Evolutionary conservation across 2,797 vertebrate genomes (phyloP).

Genomic region (Neopelma chrysocephalum): DNA sequence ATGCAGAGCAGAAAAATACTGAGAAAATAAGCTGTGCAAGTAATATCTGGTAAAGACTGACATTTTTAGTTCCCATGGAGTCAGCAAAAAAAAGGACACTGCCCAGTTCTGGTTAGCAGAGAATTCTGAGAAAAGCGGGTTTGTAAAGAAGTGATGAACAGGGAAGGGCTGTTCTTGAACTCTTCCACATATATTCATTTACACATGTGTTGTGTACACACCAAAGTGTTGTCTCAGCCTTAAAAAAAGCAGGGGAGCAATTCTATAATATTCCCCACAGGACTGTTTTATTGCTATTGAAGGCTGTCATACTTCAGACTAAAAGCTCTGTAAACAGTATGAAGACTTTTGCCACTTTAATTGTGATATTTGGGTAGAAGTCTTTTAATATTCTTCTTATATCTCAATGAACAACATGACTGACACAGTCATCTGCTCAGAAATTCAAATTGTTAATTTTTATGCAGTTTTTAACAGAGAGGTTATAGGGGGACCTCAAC

Average conservation of each 20-base stretch:
- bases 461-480: not conserved
- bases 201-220: fast-evolving
- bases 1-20: not conserved
- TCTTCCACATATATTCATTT: fast-evolving
- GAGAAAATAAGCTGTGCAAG: not conserved
- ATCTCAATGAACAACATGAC: not conserved
- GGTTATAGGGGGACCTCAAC: not conserved
- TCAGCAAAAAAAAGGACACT: not conserved
- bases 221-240: not conserved
- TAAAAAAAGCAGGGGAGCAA: not conserved
- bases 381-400: not conserved
- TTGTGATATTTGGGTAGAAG: not conserved
- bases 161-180: not conserved
- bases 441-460: not conserved
- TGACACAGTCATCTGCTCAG: not conserved
- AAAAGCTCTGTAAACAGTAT: not conserved
- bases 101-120: not conserved
- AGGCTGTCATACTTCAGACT: not conserved
- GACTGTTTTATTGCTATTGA: not conserved
- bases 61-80: not conserved
- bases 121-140: not conserved
- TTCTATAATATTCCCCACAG: not conserved
- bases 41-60: not conserved
- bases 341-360: not conserved
- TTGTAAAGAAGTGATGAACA: not conserved